A percentile compares a stretch with the other conserved stretches of the same genome.
These are phyloP conservation scores for Baronia brevicornis DNA, from an alignment of 2,888 invertebrate genomes.

Conservation along the genomic window DNA sequence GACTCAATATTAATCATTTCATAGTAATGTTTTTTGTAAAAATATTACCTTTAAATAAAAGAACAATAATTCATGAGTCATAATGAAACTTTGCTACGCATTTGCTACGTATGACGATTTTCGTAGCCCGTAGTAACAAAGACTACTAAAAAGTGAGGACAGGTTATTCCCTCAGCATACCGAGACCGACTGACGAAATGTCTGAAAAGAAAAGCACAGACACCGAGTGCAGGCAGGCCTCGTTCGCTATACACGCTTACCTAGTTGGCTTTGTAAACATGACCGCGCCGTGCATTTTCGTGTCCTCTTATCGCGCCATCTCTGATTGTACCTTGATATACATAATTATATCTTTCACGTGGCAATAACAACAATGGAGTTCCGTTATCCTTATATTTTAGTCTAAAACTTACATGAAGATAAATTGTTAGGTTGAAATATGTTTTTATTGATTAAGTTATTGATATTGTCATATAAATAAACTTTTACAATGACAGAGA, in stretches of 20 bases:
- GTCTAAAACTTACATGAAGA: conserved; percentile 2
- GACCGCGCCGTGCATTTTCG: conserved; percentile 29
- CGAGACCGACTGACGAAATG: conserved; percentile 39
- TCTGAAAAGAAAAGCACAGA: conserved; percentile 25
- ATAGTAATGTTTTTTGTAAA: background rate
- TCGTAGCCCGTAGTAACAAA: conserved; percentile 37
- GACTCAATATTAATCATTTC: too few relatives aligned
- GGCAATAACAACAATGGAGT: conserved; percentile 1
- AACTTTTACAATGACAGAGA: background rate
- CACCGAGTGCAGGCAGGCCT: conserved; percentile 9
- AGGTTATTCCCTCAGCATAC: conserved; percentile 36
- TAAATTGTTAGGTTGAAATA: background rate
- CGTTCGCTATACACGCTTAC: conserved; percentile 8
- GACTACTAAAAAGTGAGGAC: conserved; percentile 24
- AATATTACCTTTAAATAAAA: too few relatives aligned
- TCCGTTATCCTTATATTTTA: conserved; percentile 3
- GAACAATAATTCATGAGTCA: background rate
- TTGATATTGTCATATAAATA: too few relatives aligned
- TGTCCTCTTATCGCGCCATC: conserved; percentile 35
- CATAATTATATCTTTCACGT: background rate
- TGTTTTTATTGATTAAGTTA: too few relatives aligned
- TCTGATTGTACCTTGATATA: conserved; percentile 11
- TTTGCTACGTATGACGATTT: conserved; percentile 34
- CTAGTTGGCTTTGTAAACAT: conserved; percentile 40
- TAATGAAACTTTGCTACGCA: background rate